phyloP scores from a whole-genome alignment of 2,888 invertebrate species.

The Drosophila emarginata region DNA sequence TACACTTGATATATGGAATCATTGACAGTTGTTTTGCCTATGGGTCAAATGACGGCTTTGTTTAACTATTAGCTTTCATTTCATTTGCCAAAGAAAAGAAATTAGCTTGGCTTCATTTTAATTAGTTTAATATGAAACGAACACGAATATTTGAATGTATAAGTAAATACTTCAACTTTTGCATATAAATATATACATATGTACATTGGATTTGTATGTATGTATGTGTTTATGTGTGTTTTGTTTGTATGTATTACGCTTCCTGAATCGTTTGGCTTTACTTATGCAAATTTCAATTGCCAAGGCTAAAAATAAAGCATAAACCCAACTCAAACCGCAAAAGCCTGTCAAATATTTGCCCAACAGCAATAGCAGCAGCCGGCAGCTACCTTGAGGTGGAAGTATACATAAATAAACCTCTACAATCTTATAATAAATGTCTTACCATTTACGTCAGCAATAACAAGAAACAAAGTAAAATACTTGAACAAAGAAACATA shows the following conservation, averaged over 20 bases:
- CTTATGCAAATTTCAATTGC: conserved; percentile 16
- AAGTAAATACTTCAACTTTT: not conserved
- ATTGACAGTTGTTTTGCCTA: not conserved
- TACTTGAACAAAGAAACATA: not conserved
- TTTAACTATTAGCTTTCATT: conserved; percentile 5
- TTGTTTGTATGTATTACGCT: not conserved
- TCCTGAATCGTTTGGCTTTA: conserved; percentile 17
- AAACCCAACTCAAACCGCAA: conserved; percentile 14
- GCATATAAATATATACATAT: not conserved
- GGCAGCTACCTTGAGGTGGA: not conserved
- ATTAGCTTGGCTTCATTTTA: conserved; percentile 36
- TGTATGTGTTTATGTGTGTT: not conserved
- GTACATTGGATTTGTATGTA: no score
- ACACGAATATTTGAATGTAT: not conserved
- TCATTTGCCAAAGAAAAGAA: conserved; percentile 18
- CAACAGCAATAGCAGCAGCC: not conserved
- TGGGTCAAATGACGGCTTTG: not conserved
- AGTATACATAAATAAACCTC: conserved; percentile 26
- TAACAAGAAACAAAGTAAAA: conserved; percentile 15
- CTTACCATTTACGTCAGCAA: conserved; percentile 20
- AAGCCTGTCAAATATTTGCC: conserved; percentile 4
- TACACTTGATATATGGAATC: conserved; percentile 48
- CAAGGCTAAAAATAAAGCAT: conserved; percentile 13
- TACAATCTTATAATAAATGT: conserved; percentile 32
- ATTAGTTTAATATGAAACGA: conserved; percentile 38